Evolutionary conservation across 2,113 vertebrate genomes (phyloP).

Genomic region (Nyctibius bracteatus): DNA sequence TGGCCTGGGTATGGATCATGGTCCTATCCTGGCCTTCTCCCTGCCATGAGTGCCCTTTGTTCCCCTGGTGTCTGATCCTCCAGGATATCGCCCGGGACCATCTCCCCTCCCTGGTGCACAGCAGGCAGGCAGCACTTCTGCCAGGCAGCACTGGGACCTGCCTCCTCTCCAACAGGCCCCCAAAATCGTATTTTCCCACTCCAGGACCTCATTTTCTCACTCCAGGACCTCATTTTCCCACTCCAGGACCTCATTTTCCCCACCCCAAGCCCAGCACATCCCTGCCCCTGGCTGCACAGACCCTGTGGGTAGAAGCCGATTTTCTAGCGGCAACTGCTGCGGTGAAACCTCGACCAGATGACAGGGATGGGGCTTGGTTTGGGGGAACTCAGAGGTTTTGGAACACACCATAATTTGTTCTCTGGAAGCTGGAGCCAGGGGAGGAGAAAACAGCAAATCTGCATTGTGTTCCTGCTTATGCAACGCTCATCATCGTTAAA

Average conservation of each 20-base stretch:
- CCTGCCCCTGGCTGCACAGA: not conserved
- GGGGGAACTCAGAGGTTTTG: not conserved
- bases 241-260: not conserved
- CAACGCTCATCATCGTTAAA: not conserved
- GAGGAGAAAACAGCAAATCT: not conserved
- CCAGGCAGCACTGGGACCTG: not conserved
- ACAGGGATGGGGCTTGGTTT: not conserved
- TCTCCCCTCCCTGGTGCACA: not conserved
- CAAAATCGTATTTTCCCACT: not conserved
- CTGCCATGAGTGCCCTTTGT: not conserved
- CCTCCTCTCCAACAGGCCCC: not conserved
- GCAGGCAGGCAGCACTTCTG: not conserved
- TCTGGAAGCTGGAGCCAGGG: not conserved
- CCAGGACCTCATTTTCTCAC: not conserved
- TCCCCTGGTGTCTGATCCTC: not conserved
- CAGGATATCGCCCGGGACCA: not conserved
- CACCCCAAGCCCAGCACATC: not conserved
- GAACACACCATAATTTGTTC: not conserved
- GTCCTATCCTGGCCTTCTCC: not conserved
- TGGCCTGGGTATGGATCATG: not conserved
- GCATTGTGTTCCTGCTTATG: constrained; percentile 5
- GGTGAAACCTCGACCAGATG: not conserved
- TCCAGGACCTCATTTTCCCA: not conserved
- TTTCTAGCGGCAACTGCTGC: not conserved
- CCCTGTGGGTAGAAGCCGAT: not conserved